phyloP scores from a whole-genome alignment of 2,888 invertebrate species.

The Eupeodes latifasciatus region DNA sequence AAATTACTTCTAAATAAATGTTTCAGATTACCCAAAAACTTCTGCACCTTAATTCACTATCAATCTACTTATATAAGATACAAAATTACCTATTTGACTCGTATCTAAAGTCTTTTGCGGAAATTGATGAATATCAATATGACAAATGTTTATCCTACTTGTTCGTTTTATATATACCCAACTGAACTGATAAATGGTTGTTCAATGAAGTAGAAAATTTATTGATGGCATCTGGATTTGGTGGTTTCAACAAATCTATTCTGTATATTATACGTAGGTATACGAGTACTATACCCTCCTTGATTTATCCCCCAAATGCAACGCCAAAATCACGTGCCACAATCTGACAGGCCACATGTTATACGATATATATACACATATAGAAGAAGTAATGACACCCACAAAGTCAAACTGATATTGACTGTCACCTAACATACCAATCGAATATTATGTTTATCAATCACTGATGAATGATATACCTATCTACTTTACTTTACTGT shows the following conservation, averaged over 20 bases:
- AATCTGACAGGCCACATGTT: conserved; percentile 46
- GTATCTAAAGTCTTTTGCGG: not conserved
- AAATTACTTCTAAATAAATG: too few species aligned
- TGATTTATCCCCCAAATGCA: conserved; percentile 23
- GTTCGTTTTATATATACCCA: conserved; percentile 11
- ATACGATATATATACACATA: too few species aligned
- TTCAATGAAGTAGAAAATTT: conserved; percentile 67
- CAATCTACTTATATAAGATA: too few species aligned
- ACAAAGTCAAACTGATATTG: conserved; percentile 69
- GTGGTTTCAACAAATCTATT: conserved; percentile 49
- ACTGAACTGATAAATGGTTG: conserved; percentile 63
- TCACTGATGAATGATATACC: conserved; percentile 59
- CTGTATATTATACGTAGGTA: not conserved
- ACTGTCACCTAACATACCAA: conserved; percentile 72
- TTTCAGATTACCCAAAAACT: too few species aligned
- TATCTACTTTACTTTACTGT: conserved; percentile 23
- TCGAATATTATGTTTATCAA: conserved; percentile 74
- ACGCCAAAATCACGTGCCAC: conserved; percentile 32
- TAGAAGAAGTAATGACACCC: conserved; percentile 22
- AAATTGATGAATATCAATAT: conserved; percentile 72
- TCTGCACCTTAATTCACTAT: too few species aligned
- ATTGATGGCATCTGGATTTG: conserved; percentile 69
- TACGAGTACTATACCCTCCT: not conserved
- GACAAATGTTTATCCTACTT: conserved; percentile 61
- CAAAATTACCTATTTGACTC: not conserved